Evolutionary conservation across 2,888 invertebrate genomes (phyloP), one percentile per base, ranked within the genome.

Genomic region (Acleris holmiana): DNA sequence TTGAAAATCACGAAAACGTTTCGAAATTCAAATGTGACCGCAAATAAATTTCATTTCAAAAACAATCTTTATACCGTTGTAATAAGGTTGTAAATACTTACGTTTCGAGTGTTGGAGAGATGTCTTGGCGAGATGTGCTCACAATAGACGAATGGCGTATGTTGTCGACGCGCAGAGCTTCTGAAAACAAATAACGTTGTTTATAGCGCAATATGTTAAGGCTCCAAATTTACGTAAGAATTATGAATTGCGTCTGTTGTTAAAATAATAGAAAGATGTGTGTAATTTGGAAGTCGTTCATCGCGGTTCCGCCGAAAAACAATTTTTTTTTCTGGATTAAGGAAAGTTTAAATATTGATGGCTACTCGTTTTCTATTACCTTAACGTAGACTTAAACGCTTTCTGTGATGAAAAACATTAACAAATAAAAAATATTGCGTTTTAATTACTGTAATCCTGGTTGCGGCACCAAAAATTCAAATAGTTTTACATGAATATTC

Each of bases 101-200:
- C 86, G 68, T 72, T 67, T 67, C 61, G 8, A 48, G 15, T 47
- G 50, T 68, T 41, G 71, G 62, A 71, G 60, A 48, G 47, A 19
- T 44, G 48, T 76, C 72, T 70, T 74, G 74, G 69, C 66, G 71
- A 60, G 71, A 70, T 72, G 71, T 73, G 74, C 77, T 79, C 74
- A 79, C 77, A 76, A 75, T 73, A 73, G 80, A 73, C 73, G 80
- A 78, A 74, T 80, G 77, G 66, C 76, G 80, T 73, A 75, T 79
- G 77, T 76, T 77, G 75, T 74, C 72, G 77, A 83, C 83, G 77
- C 80, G 76, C 70, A 82, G 76, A 67, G 86, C 83, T 82, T 86
- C 89, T 89, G 89, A 72, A 80, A 83, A 82, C 77, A 82, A 85
- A 83, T 76, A 82, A 75, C 74, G 74, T 71, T 74, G 78, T 71